Evolutionary conservation across 2,113 vertebrate species (phyloP), one percentile per base, ranked within the genome.

Genomic region (Crotalus helleri): DNA sequence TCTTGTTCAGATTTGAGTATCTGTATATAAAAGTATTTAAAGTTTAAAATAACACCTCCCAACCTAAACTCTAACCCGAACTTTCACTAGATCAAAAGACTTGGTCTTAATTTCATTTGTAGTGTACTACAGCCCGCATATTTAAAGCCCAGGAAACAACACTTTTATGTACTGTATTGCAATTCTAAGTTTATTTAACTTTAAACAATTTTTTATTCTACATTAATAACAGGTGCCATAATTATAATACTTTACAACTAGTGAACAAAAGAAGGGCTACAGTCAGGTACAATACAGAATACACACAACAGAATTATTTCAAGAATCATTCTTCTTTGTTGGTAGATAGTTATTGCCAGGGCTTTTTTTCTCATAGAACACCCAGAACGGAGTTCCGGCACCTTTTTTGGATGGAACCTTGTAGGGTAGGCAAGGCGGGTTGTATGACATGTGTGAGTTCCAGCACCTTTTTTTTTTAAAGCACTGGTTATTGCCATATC

Each of bases 41-140:
- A 93, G 94, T 95, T 96, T 97, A 94, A 97, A 97, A 96, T 49
- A 39, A 91, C 10, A 55, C 24, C 7, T 54, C n/a, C 24, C 29
- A 53, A 53, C 19, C 46, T 69, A 69, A 69, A 61, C 26, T 61
- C 11, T 87, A 29, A 59, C 85, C 17, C 15, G 7, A 44, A 51
- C 13, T 29, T 24, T 26, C 46, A 53, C 29, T 61, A 33, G 26
- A 46, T 26, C n/a, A 44, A 85, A 33, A 39, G 51, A 57, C 21
- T 23, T 59, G 81, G 39, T 33, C 24, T 92, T 39, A 7, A 92
- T 69, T 88, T 92, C 86, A 92, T 7, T 51, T 88, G 4, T 24
- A 55, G 3, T 59, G 5, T 19, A 49, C 29, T 54, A 54, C 3
- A 74, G 59, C n/a, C 19, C 33, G 3, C 33, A 39, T 81, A 81